These are phyloP conservation scores for Stichopus horrens DNA, from an alignment of 53 echinoderm and acorn worm species.

Conservation along the genomic window DNA sequence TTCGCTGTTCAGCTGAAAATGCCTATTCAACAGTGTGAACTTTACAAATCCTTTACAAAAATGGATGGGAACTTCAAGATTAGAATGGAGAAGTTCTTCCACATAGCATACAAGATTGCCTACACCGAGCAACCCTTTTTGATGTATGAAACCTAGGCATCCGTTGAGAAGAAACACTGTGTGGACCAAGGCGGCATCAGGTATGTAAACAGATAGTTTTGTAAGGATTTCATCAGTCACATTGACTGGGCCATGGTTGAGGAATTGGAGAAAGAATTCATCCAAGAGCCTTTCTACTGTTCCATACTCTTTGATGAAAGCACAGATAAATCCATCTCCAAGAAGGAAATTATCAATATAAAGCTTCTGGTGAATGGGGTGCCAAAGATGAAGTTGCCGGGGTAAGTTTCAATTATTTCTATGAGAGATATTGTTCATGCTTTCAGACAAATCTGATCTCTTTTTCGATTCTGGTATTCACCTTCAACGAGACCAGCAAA, in stretches of 20 bases:
- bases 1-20: background rate
- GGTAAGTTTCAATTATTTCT: conserved; percentile 41
- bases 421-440: background rate
- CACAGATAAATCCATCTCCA: conserved; percentile 60
- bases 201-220: conserved; percentile 53
- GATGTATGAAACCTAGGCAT: conserved; percentile 37
- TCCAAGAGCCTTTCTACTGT: conserved; percentile 61
- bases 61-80: conserved; percentile 39
- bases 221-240: conserved; percentile 48
- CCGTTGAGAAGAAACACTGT: conserved; percentile 48
- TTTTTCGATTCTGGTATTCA: no score
- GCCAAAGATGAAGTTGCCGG: conserved; percentile 57
- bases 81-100: conserved; percentile 55
- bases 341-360: conserved; percentile 60
- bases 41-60: conserved; percentile 20
- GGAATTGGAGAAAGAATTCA: conserved; percentile 46
- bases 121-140: conserved; percentile 48
- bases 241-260: conserved; percentile 53
- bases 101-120: conserved; percentile 46
- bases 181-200: conserved; percentile 36
- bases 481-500: no score
- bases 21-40: conserved; percentile 1
- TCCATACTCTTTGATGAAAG: conserved; percentile 57
- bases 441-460: background rate
- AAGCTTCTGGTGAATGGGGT: conserved; percentile 52